Base-by-base conservation (phyloP, 2,797 vertebrate species). In the Myioborus miniatus region DNA sequence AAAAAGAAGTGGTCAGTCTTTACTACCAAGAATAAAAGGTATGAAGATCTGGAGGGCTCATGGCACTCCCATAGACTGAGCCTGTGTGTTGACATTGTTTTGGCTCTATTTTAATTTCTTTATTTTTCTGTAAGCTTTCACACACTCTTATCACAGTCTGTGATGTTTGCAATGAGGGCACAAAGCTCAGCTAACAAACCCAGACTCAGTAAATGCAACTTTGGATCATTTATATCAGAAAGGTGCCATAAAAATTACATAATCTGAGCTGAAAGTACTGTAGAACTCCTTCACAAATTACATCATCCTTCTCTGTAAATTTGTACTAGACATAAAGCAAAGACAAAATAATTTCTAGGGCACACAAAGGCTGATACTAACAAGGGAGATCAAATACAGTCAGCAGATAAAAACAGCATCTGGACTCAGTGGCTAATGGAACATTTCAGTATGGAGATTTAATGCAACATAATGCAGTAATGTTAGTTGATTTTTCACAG, bases 401-500 rank as follows among this genome's bases (percentile, higher is more conserved):
- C 67, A 89, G 67, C 21, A 75, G 69, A 86, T 36, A 34, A 86
- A 90, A 93, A 50, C 43, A 86, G 37, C 79, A 90, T 86, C 85
- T 95, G 94, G 76, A 62, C 36, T 86, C 32, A 37, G 74, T 82
- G 15, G 15, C 59, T 93, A 93, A 93, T 84, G 74, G 76, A 93
- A 95, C 44, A 86, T 83, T 85, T 94, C 55, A 50, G n/a, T 44
- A 49, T 44, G 43, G 50, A 78, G 53, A 41, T 89, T 72, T 8
- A 96, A 74, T 12, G 53, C 46, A 88, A 26, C 32, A 86, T 75
- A 78, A 83, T 63, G 55, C 69, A 84, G 65, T 83, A 83, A 93
- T 32, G 62, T 78, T 84, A 83, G 77, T 27, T 68, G 70, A 83
- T 84, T 86, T 90, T 86, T 94, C 83, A 86, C 69, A 84, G 75